These are phyloP conservation scores for Hydra vulgaris DNA, from an alignment of 30 jellyfish, hydroid and myxozoan species.

Conservation along the genomic window DNA sequence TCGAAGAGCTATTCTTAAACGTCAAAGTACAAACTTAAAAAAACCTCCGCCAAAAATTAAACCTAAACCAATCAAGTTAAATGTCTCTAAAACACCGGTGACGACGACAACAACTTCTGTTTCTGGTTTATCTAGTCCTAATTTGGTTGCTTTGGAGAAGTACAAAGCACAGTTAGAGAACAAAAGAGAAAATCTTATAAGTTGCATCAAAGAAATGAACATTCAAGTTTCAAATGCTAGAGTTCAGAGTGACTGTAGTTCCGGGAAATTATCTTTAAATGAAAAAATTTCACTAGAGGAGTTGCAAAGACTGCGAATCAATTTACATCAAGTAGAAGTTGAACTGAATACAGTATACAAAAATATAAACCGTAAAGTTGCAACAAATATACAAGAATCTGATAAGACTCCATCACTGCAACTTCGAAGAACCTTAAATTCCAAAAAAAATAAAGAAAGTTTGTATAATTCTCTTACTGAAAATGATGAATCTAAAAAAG, in stretches of 20 bases:
- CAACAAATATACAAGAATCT: constrained; percentile 12
- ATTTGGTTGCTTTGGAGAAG: constrained; percentile 34
- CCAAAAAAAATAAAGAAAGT: not conserved
- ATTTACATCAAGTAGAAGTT: constrained; percentile 42
- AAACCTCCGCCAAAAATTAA: constrained; percentile 31
- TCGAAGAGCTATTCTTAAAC: constrained; percentile 24
- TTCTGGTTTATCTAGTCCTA: constrained; percentile 13
- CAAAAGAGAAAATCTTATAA: constrained; percentile 38
- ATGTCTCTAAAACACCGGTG: constrained; percentile 7
- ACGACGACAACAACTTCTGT: constrained; percentile 3
- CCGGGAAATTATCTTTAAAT: constrained; percentile 16
- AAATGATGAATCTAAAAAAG: not conserved
- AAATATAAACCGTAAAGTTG: constrained; percentile 22
- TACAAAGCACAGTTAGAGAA: constrained; percentile 50
- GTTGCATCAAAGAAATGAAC: constrained; percentile 36
- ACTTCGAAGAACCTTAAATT: too few species aligned
- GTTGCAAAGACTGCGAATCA: constrained; percentile 35
- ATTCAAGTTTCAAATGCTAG: constrained; percentile 20
- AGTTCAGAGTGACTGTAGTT: not conserved
- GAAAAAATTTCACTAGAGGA: constrained; percentile 47
- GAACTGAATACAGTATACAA: constrained; percentile 26
- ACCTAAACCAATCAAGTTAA: constrained; percentile 21
- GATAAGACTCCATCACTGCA: not conserved
- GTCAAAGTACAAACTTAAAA: constrained; percentile 3
- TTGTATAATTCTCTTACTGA: not conserved